Conservation (phyloP, 2,888 invertebrate genomes). For the Argyresthia albistria region DNA sequence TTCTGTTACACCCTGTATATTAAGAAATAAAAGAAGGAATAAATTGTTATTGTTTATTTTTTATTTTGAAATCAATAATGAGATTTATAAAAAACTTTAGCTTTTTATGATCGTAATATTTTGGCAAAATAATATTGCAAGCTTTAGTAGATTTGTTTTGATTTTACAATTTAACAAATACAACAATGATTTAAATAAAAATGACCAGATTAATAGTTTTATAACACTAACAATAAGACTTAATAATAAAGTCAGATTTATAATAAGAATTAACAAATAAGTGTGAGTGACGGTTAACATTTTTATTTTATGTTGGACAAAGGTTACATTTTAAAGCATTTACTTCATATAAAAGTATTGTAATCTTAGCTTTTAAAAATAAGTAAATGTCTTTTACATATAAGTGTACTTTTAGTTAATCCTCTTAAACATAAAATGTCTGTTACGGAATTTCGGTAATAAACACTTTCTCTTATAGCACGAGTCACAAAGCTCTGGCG, state of each 20-base stretch:
- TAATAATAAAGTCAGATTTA: constrained; percentile 62
- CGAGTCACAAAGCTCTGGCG: constrained; percentile 45
- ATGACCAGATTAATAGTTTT: constrained; percentile 72
- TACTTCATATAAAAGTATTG: constrained; percentile 50
- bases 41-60: constrained; percentile 65
- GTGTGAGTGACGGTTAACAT: constrained; percentile 70
- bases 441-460: constrained; percentile 36
- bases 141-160: constrained; percentile 57
- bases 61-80: constrained; percentile 64
- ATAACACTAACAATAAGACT: constrained; percentile 62
- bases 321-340: constrained; percentile 67
- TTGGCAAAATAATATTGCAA: constrained; percentile 61
- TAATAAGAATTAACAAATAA: constrained; percentile 63
- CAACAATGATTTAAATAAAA: constrained; percentile 71
- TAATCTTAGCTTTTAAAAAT: constrained; percentile 42
- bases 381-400: constrained; percentile 64
- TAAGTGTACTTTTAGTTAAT: constrained; percentile 56
- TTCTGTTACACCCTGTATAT: no score
- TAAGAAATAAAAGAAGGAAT: constrained; percentile 16
- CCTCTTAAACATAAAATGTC: constrained; percentile 49
- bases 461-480: constrained; percentile 31
- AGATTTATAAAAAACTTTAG: constrained; percentile 63
- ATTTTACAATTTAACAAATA: constrained; percentile 44
- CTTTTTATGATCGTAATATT: constrained; percentile 55
- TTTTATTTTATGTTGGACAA: constrained; percentile 37